Percentiles rank a stretch among this genome's conserved stretches.
Conservation (phyloP, 2,797 vertebrate species). For the Pampus argenteus region DNA sequence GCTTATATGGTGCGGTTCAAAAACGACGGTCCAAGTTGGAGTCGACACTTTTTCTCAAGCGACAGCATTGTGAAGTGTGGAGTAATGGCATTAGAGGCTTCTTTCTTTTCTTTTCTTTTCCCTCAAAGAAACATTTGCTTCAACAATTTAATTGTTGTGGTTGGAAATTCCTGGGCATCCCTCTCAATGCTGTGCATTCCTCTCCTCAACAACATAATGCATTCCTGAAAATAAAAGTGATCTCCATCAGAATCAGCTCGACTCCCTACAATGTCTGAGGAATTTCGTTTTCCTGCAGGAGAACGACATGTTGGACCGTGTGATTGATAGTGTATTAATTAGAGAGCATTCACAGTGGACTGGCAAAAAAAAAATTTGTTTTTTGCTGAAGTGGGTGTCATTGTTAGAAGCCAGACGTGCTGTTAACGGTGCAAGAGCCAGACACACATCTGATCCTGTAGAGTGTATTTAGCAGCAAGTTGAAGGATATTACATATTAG, state of each 20-base stretch:
- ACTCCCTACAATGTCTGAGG: conserved; percentile 76
- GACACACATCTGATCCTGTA: conserved; percentile 11
- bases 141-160: conserved; percentile 78
- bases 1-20: conserved; percentile 36
- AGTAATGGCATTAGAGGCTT: conserved; percentile 69
- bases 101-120: conserved; percentile 25
- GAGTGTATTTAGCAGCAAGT: not conserved
- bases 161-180: conserved; percentile 71
- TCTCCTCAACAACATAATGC: conserved; percentile 68
- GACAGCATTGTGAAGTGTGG: conserved; percentile 65
- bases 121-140: conserved; percentile 72
- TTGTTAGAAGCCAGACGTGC: conserved; percentile 52
- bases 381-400: conserved; percentile 61
- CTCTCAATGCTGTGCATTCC: conserved; percentile 75
- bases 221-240: conserved; percentile 82
- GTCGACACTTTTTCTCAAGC: conserved; percentile 62
- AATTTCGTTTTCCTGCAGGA: conserved; percentile 71
- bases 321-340: conserved; percentile 81
- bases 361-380: conserved; percentile 23
- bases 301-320: conserved; percentile 55
- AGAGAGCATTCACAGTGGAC: conserved; percentile 56
- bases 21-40: conserved; percentile 41
- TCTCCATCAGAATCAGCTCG: conserved; percentile 78
- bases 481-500: not conserved
- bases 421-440: conserved; percentile 22